Evolutionary conservation across 2,797 vertebrate genomes (phyloP), one percentile per base, ranked within the genome.

Genomic region (Scarus forsteni): DNA sequence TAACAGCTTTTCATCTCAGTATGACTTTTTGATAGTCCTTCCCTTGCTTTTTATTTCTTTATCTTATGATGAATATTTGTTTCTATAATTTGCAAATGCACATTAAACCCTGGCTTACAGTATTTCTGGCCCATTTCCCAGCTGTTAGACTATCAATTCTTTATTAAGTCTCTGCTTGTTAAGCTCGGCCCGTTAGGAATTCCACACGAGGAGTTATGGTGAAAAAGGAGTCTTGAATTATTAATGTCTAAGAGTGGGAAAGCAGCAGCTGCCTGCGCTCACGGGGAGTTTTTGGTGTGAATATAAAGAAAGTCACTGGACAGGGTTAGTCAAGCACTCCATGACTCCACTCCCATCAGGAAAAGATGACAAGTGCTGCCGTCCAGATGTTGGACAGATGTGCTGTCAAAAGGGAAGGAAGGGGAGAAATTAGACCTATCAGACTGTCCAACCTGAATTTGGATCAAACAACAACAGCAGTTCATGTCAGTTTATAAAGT

Each of bases 341-440:
- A 36, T 71, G 82, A 76, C 63, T 77, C 62, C 61, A 57, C 66
- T 84, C 43, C 35, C 46, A 36, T 77, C 66, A 81, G 53, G 42
- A 61, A 36, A 80, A 62, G 52, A 67, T 62, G 58, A 73, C 73
- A 75, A 73, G 72, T 63, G 42, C 53, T 61, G 12, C 7, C 13
- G 19, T 15, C 78, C 91, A 92, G 85, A 89, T 92, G 89, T 76
- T 60, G 38, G 79, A 54, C 89, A 93, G 83, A 91, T 90, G 92
- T 85, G 81, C 18, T 53, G 67, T 74, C 51, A 52, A 73, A 80
- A 16, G 56, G 46, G 27, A 27, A n/a, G 53, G 39, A 48, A 43
- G 38, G 44, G 15, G 14, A 56, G 56, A 40, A 72, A 36, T 39
- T 48, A 7, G 34, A 60, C 60, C 57, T 70, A 40, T 60, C 66